phyloP scores from a whole-genome alignment of 1,140 invertebrate species.

The Schmidtea mediterranea region DNA sequence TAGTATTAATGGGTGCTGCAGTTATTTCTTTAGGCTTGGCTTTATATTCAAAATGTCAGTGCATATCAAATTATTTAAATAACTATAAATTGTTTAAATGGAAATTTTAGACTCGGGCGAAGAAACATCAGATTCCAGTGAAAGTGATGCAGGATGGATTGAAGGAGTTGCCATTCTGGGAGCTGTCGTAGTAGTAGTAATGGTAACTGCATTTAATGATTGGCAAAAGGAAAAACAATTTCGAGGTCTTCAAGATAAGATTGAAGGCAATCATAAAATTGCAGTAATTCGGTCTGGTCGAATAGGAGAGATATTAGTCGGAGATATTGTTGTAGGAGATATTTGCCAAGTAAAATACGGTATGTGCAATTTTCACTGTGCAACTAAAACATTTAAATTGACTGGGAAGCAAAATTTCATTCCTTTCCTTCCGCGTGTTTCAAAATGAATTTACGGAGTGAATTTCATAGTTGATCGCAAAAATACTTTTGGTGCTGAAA shows the following conservation, averaged over 20 bases:
- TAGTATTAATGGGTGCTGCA: constrained; percentile 6
- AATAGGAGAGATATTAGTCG: constrained; percentile 72
- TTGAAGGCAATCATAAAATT: constrained; percentile 95
- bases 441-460: too few relatives aligned
- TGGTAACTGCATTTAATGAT: constrained; percentile 96
- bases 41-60: constrained; percentile 1
- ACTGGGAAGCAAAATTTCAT: too few relatives aligned
- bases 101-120: too few relatives aligned
- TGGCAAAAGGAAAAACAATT: constrained; percentile 95
- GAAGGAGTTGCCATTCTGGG: constrained; percentile 87
- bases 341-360: constrained; percentile 32
- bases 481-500: too few relatives aligned
- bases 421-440: too few relatives aligned
- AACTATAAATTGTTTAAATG: too few relatives aligned
- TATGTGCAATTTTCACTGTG: background rate
- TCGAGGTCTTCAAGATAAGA: constrained; percentile 72
- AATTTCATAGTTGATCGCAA: too few relatives aligned
- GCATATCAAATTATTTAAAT: too few relatives aligned
- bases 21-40: constrained; percentile 10
- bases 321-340: constrained; percentile 87
- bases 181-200: constrained; percentile 82
- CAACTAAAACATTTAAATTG: too few relatives aligned
- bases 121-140: background rate
- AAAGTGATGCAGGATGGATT: constrained; percentile 41
- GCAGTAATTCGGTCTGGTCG: constrained; percentile 67